Base-by-base conservation (phyloP, 1,140 invertebrate species). In the Pinna nobilis region DNA sequence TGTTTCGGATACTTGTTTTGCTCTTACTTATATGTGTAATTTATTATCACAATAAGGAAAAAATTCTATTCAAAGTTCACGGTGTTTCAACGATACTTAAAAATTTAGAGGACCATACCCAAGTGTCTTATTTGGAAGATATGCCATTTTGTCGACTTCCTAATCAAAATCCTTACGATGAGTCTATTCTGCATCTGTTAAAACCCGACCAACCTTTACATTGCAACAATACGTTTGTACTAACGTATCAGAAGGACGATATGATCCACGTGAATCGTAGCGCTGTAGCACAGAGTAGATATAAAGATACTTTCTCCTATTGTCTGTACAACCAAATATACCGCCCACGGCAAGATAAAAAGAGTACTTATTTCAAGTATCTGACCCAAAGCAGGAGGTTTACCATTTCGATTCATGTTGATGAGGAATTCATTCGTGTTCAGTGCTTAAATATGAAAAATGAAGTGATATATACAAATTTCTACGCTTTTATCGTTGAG, bases 111-210 rank as follows among this genome's bases (percentile, higher is more conserved):
- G n/a, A n/a, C n/a, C n/a, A n/a, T n/a, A n/a, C n/a, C n/a, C n/a
- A n/a, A n/a, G n/a, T n/a, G n/a, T n/a, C 94, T 84, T 84, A 76
- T 81, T 85, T 94, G 47, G 92, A 94, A 1, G 61, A 72, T 35
- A 72, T 61, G 1, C 32, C 61, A 9, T 18, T 20, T 47, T 72
- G 70, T 47, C 65, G 65, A 72, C 53, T 72, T 23, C 70, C 70
- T 15, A 47, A 57, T n/a, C 30, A 65, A 6, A 41, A 59, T 37
- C 61, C 70, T 3, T 72, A 57, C 28, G 70, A 72, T 37, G 50
- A 89, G 90, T 67, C 92, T 91, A 53, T 89, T 92, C 41, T n/a
- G n/a, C n/a, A n/a, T n/a, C n/a, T n/a, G n/a, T n/a, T n/a, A n/a
- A n/a, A n/a, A n/a, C n/a, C n/a, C n/a, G n/a, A n/a, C n/a, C n/a